Percentiles rank a stretch among this genome's conserved stretches.
Evolutionary conservation across 2,888 invertebrate genomes (phyloP).

Genomic region (Agonopterix subpropinquella): DNA sequence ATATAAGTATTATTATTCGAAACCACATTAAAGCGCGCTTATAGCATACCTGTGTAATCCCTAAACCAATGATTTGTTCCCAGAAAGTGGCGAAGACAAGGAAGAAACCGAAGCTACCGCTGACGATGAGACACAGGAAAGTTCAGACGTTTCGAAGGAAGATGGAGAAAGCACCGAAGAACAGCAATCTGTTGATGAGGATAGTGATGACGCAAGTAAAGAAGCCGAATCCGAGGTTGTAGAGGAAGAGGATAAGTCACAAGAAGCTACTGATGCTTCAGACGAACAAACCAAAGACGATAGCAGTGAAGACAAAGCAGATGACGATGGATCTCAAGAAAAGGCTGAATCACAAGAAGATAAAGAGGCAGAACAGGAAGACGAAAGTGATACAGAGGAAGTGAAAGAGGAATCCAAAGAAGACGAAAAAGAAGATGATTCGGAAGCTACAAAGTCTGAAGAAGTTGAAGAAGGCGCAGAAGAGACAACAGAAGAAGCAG

Average conservation of each 20-base stretch:
- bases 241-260: slow-evolving; percentile 31
- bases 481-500: slow-evolving; percentile 25
- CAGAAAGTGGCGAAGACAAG: slow-evolving; percentile 55
- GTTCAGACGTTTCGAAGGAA: slow-evolving; percentile 27
- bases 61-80: slow-evolving; percentile 16
- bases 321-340: slow-evolving; percentile 65
- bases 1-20: slow-evolving; percentile 1
- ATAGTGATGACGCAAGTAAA: slow-evolving; percentile 34
- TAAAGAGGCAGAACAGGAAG: slow-evolving; percentile 25
- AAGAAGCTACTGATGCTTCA: slow-evolving; percentile 32
- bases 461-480: slow-evolving; percentile 34
- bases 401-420: slow-evolving; percentile 33
- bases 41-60: background rate
- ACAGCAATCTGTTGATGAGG: slow-evolving; percentile 30
- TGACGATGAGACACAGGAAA: slow-evolving; percentile 20
- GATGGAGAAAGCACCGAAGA: slow-evolving; percentile 33
- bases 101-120: slow-evolving; percentile 25
- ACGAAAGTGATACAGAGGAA: slow-evolving; percentile 29
- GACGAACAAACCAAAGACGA: slow-evolving; percentile 26
- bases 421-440: slow-evolving; percentile 28
- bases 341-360: slow-evolving; percentile 51
- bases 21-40: background rate
- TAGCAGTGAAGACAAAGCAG: slow-evolving; percentile 27
- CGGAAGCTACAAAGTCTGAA: slow-evolving; percentile 28
- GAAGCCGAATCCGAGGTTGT: slow-evolving; percentile 29